Base-by-base conservation (phyloP, 2,888 invertebrate species). In the Caenorhabditis sulstoni region DNA sequence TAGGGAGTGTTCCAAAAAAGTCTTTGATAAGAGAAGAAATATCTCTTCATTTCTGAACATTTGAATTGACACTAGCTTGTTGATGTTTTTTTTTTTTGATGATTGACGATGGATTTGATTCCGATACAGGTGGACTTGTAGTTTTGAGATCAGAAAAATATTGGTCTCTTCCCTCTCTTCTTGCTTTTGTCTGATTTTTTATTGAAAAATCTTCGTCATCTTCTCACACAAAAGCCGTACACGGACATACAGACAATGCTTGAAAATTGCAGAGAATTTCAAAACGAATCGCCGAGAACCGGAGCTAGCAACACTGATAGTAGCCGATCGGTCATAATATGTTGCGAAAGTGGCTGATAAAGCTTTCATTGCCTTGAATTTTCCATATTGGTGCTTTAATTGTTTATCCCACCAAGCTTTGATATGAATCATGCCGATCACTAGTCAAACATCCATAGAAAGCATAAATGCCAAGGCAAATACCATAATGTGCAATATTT, bases 381-480 rank as follows among this genome's bases (percentile, higher is more conserved):
- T 29, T 44, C 16, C 22, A 41, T 23, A 9, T 66, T 16, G 16
- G 4, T 9, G 8, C 9, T 8, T 9, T 22, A 45, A 9, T 1
- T 45, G 45, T 45, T 58, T 58, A 45, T 58, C 45, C 55, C 45
- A 41, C 5, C 3, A 45, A 55, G 55, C 53, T 57, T n/a, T 20
- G 44, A 20, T n/a, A 49, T 66, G 66, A 66, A 66, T 66, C 66
- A 66, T n/a, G 16, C 14, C 58, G 41, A 67, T 59, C 50, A 68
- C 68, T 68, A 68, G 68, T 68, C 68, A 68, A 68, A 68, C 68
- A 68, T 67, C 50, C 59, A 39, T 62, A 49, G 49, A 45, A 45
- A 47, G 37, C 20, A 22, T 44, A 55, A 59, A 68, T 68, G 68
- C 59, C 59, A 68, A 41, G 41, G 68, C 59, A 68, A 68, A 68